These are phyloP conservation scores for Mamestra configurata DNA, from an alignment of 1,140 invertebrate species.

Conservation along the genomic window DNA sequence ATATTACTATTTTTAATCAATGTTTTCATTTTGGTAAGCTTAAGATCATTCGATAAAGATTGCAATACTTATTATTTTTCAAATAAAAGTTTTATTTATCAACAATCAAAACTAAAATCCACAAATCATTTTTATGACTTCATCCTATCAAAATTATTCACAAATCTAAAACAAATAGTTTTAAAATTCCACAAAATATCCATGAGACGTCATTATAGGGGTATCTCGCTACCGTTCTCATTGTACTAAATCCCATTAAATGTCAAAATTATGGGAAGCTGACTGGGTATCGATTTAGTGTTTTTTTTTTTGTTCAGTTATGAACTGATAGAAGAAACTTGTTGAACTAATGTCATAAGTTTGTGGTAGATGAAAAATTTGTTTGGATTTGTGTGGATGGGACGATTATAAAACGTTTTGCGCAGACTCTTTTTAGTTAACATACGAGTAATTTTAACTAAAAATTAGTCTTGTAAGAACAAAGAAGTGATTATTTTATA, in stretches of 20 bases:
- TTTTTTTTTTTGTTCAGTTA: conserved; percentile 53
- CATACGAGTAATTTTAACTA: too few species aligned
- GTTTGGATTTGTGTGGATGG: conserved; percentile 6
- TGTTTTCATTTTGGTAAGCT: too few species aligned
- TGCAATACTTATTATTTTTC: too few species aligned
- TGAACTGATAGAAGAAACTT: conserved; percentile 53
- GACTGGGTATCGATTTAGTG: conserved; percentile 56
- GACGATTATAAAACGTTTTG: not conserved
- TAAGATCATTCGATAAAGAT: too few species aligned
- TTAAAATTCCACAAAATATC: conserved; percentile 28
- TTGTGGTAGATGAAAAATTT: not conserved
- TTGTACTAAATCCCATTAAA: conserved; percentile 57
- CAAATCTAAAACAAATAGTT: conserved; percentile 38
- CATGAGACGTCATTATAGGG: conserved; percentile 23
- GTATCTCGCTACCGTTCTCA: conserved; percentile 38
- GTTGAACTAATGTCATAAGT: conserved; percentile 43
- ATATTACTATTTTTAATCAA: too few species aligned
- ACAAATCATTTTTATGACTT: conserved; percentile 44
- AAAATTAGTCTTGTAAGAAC: too few species aligned
- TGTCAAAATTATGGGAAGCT: conserved; percentile 63
- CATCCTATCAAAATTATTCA: conserved; percentile 20
- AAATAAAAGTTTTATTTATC: not conserved
- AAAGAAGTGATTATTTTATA: too few species aligned
- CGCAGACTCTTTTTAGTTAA: too few species aligned
- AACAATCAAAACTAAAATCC: not conserved